Evolutionary conservation across 2,888 invertebrate genomes (phyloP).

Genomic region (Pocota personata): DNA sequence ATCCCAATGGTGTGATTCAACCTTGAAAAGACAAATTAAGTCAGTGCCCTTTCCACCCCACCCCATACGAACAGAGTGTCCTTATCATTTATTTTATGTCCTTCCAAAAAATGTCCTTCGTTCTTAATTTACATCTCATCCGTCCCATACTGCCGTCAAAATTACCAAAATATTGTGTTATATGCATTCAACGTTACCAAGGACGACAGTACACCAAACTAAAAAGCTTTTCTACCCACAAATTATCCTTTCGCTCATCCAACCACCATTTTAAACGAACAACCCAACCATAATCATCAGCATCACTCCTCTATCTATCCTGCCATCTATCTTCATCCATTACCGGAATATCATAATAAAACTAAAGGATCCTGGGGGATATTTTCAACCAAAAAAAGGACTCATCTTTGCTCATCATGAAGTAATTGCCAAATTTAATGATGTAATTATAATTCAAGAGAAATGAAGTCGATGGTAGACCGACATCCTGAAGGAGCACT

Average conservation of each 20-base stretch:
- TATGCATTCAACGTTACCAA: not conserved
- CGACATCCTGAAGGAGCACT: not conserved
- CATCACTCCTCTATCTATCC: not conserved
- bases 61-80: not conserved
- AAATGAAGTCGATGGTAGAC: conserved; percentile 18
- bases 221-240: not conserved
- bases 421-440: conserved; percentile 69
- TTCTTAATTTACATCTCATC: conserved; percentile 25
- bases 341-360: conserved; percentile 41
- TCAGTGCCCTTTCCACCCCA: not conserved
- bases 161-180: not conserved
- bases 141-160: not conserved
- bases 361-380: conserved; percentile 25
- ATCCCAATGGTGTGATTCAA: not conserved
- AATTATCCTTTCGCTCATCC: conserved; percentile 18
- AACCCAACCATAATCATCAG: conserved; percentile 1
- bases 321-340: conserved; percentile 30
- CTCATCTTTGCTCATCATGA: conserved; percentile 47
- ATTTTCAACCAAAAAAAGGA: conserved; percentile 15
- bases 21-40: conserved; percentile 17
- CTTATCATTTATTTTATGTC: conserved; percentile 3
- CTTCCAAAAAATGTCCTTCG: not conserved
- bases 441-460: conserved; percentile 61
- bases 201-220: not conserved
- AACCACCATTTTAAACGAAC: not conserved